Percentiles rank a stretch among this genome's conserved stretches.
These are phyloP conservation scores for Rhopalosiphum maidis DNA, from an alignment of 1,140 invertebrate species.

Conservation along the genomic window DNA sequence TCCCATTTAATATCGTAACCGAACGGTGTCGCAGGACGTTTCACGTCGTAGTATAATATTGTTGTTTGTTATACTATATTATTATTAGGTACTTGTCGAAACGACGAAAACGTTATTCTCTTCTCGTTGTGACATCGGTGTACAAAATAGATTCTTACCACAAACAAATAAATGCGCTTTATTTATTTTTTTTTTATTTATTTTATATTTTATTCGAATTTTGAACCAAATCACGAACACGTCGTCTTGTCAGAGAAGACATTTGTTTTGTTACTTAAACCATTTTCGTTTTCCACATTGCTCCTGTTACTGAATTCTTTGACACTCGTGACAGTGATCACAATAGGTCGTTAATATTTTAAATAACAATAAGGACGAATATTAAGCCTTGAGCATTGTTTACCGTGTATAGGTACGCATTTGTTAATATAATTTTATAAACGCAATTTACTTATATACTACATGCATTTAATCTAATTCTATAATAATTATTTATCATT, in stretches of 20 bases:
- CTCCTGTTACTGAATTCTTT: not conserved
- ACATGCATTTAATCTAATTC: not conserved
- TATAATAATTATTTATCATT: not conserved
- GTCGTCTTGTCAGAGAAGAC: not conserved
- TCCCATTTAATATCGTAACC: not conserved
- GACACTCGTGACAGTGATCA: not conserved
- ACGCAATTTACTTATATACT: not conserved
- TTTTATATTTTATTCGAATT: not conserved
- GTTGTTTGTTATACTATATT: not conserved
- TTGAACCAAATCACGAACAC: not conserved
- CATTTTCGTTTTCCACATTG: not conserved
- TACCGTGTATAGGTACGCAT: not conserved
- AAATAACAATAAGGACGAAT: not conserved
- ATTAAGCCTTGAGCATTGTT: not conserved
- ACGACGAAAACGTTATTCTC: not conserved
- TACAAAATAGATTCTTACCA: not conserved
- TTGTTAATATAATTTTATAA: not conserved
- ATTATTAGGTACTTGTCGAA: not conserved
- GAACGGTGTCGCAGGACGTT: not conserved
- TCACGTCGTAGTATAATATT: not conserved
- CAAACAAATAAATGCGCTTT: not conserved
- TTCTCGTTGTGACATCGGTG: not conserved
- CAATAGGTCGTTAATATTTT: slow-evolving; percentile 16
- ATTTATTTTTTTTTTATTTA: not conserved
- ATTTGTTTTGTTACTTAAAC: not conserved